Percentiles rank a stretch among this genome's conserved stretches.
phyloP scores from a whole-genome alignment of 2,113 vertebrate species.

The Donacobius atricapilla region DNA sequence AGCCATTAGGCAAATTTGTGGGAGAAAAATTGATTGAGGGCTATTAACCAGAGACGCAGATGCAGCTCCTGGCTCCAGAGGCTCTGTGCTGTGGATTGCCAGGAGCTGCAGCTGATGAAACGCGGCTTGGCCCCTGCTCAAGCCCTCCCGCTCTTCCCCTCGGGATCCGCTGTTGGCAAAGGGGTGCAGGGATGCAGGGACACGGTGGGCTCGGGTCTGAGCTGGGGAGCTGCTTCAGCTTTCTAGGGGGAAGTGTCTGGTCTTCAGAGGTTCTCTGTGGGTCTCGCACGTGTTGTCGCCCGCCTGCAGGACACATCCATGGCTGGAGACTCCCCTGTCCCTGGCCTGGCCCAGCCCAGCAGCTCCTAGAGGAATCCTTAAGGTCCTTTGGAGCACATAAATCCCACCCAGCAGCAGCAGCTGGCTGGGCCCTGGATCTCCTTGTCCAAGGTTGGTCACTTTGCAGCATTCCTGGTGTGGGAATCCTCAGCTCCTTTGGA shows the following conservation, averaged over 20 bases:
- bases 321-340: not conserved
- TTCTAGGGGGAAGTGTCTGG: not conserved
- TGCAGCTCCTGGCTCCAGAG: not conserved
- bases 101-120: not conserved
- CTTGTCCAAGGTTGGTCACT: too few species aligned
- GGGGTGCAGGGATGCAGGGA: not conserved
- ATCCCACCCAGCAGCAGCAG: not conserved
- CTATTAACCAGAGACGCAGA: not conserved
- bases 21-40: constrained; percentile 30
- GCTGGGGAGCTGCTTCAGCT: not conserved
- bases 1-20: constrained; percentile 44
- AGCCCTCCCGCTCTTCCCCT: not conserved
- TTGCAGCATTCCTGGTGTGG: fast-evolving
- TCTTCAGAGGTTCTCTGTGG: not conserved
- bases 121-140: not conserved
- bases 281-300: not conserved
- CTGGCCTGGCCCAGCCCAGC: not conserved
- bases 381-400: not conserved
- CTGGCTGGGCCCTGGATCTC: not conserved
- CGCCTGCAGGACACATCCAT: fast-evolving
- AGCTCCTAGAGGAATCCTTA: not conserved
- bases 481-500: not conserved
- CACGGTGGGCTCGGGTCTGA: fast-evolving
- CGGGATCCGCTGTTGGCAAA: fast-evolving
- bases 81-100: not conserved